These are phyloP conservation scores for Pherbina coryleti DNA, from an alignment of 2,888 invertebrate species.

Conservation along the genomic window DNA sequence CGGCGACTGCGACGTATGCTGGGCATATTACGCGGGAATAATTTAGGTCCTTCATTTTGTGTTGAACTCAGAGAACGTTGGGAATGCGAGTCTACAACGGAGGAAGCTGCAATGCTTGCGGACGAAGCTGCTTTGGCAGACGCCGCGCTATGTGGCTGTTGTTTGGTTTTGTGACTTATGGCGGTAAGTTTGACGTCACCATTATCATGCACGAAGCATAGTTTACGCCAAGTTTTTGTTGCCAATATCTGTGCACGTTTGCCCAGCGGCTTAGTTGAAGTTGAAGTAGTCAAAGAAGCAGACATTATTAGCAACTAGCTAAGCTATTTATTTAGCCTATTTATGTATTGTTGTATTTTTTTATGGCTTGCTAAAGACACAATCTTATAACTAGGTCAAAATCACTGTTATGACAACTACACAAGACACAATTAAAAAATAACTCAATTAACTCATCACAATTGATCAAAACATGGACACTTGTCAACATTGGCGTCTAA, in stretches of 20 bases:
- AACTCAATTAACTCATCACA: constrained; percentile 21
- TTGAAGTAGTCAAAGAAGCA: background rate
- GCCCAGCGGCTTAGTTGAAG: constrained; percentile 46
- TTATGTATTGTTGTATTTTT: background rate
- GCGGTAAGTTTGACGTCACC: constrained; percentile 83
- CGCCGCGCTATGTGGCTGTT: constrained; percentile 39
- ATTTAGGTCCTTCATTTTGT: constrained; percentile 59
- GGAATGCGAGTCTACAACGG: constrained; percentile 48
- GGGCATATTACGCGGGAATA: constrained; percentile 67
- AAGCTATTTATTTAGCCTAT: constrained; percentile 33
- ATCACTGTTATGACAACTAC: constrained; percentile 47
- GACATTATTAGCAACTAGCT: constrained; percentile 51
- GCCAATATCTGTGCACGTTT: constrained; percentile 54
- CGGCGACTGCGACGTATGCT: constrained; percentile 65
- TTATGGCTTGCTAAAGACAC: background rate
- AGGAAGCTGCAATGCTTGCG: constrained; percentile 42
- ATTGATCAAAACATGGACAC: constrained; percentile 8
- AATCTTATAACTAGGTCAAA: constrained; percentile 50
- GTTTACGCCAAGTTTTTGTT: constrained; percentile 88
- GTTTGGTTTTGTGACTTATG: constrained; percentile 64
- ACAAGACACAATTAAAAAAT: background rate
- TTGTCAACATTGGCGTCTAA: constrained; percentile 15
- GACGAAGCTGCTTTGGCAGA: constrained; percentile 23
- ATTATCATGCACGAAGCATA: constrained; percentile 82
- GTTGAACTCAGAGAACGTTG: constrained; percentile 50